Percentiles rank a stretch among this genome's conserved stretches.
Conservation (phyloP, 2,888 invertebrate genomes). For the Oligia strigilis region DNA sequence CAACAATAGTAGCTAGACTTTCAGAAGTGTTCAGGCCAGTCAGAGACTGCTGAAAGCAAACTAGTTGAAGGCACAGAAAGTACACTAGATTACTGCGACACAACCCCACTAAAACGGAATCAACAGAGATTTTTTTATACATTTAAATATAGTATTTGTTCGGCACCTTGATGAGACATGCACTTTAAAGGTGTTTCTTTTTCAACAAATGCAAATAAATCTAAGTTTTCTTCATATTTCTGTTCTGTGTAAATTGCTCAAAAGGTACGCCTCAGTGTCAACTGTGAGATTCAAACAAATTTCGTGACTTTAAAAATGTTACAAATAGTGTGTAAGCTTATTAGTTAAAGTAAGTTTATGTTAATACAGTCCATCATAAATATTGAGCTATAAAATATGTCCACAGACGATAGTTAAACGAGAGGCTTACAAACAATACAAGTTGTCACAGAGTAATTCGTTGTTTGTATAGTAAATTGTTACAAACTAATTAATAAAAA, state of each 20-base stretch:
- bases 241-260: conserved; percentile 53
- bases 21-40: conserved; percentile 69
- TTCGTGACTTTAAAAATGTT: conserved; percentile 46
- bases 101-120: conserved; percentile 77
- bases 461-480: conserved; percentile 84
- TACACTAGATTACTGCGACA: conserved; percentile 81
- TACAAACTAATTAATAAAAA: conserved; percentile 82
- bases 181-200: conserved; percentile 36
- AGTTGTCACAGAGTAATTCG: conserved; percentile 86
- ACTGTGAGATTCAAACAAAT: conserved; percentile 72
- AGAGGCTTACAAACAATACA: conserved; percentile 72
- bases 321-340: conserved; percentile 59
- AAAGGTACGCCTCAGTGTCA: conserved; percentile 57
- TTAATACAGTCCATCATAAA: conserved; percentile 65
- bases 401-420: conserved; percentile 62
- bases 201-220: conserved; percentile 58
- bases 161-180: conserved; percentile 65
- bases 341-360: conserved; percentile 49
- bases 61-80: conserved; percentile 86
- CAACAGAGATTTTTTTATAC: conserved; percentile 60
- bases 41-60: conserved; percentile 81
- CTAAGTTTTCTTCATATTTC: conserved; percentile 35
- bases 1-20: conserved; percentile 75
- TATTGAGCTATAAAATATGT: conserved; percentile 72
- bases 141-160: conserved; percentile 69